Base-by-base conservation (phyloP, 2,888 invertebrate species). In the Epirrhoe tristata region DNA sequence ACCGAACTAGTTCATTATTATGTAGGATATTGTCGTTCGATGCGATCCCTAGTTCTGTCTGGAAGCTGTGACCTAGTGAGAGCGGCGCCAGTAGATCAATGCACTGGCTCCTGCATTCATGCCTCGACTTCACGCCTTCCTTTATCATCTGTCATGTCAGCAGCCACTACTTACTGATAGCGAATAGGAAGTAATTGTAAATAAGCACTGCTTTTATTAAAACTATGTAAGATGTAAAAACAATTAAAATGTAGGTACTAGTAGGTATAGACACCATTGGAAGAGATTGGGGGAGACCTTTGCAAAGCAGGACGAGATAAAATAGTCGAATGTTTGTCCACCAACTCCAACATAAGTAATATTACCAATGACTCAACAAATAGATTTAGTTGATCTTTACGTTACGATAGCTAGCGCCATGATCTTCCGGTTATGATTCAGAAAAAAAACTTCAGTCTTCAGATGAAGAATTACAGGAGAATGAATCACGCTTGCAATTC, bases 31-130 rank as follows among this genome's bases (percentile, higher is more conserved):
- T 12, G 48, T 48, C 14, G 16, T 6, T 48, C 48, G 6, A 16
- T 48, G 14, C 48, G 48, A 58, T 51, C n/a, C 3, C 16, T n/a
- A 52, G 31, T 6, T 54, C 32, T 36, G 53, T 58, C 58, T 55
- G 59, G 64, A 59, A 51, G 54, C 59, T 63, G 58, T 69, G 69
- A 64, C 66, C 69, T 52, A 66, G 55, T 61, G 46, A 58, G 58
- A 58, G 51, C 53, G 69, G 69, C 63, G 67, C 67, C 64, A 58
- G 58, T 39, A 64, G 64, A 67, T 55, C 64, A 67, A 62, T 67
- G 70, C 64, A 65, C 64, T 57, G 46, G 6, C 56, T 60, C 32
- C 32, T 36, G 48, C 48, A 59, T 64, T 55, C 64, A 59, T 55
- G 54, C 46, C 46, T 62, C 48, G 12, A 51, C 16, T 48, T 58